Evolutionary conservation across 2,888 invertebrate genomes (phyloP).

Genomic region (Hartigia nigra): DNA sequence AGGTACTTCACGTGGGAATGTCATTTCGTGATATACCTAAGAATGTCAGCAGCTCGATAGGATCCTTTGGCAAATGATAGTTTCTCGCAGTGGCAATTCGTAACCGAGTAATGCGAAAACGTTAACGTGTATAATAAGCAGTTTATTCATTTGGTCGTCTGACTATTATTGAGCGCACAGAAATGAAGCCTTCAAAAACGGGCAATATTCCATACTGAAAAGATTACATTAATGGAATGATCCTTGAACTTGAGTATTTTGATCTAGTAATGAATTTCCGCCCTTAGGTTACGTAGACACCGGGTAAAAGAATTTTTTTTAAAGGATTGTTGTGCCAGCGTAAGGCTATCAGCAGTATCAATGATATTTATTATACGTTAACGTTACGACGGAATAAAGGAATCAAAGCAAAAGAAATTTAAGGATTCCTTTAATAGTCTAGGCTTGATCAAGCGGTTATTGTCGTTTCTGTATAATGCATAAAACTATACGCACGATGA

Average conservation of each 20-base stretch:
- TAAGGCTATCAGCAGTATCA: background rate
- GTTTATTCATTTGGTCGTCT: background rate
- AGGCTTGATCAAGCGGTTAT: slow-evolving; percentile 43
- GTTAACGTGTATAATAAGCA: background rate
- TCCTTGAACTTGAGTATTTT: background rate
- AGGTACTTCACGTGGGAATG: slow-evolving; percentile 34
- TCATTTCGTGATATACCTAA: background rate
- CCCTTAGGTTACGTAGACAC: background rate
- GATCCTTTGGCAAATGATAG: background rate
- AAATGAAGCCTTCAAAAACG: background rate
- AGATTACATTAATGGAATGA: background rate
- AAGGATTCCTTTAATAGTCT: slow-evolving; percentile 37
- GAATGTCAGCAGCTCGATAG: background rate
- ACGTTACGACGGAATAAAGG: background rate
- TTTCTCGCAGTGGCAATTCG: background rate
- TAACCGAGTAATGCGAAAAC: background rate
- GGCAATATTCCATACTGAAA: background rate
- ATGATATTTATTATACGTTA: background rate
- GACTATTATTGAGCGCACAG: background rate
- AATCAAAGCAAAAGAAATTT: background rate
- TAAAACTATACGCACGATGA: slow-evolving; percentile 51
- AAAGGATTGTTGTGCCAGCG: background rate
- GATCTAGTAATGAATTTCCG: background rate
- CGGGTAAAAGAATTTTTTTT: background rate
- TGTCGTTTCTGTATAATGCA: slow-evolving; percentile 48